Percentiles rank a stretch among this genome's conserved stretches.
Conservation (phyloP, 1,140 invertebrate genomes). For the Periplaneta americana region DNA sequence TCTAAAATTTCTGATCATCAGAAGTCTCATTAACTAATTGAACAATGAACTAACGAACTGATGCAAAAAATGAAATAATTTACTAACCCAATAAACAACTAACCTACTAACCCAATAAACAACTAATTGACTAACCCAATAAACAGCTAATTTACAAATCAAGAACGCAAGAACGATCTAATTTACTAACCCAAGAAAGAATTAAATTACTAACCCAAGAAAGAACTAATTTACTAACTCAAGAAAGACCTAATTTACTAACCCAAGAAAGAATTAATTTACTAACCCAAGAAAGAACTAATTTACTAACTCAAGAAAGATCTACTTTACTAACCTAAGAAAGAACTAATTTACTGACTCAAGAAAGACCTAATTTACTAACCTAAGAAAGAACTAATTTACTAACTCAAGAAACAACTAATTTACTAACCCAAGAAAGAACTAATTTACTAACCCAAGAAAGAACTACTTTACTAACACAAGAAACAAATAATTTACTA, state of each 20-base stretch:
- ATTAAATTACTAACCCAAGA: not conserved
- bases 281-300: not conserved
- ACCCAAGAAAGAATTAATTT: not conserved
- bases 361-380: not conserved
- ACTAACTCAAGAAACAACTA: no score
- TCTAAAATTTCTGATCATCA: not conserved
- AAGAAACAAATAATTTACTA: no score
- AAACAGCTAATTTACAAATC: not conserved
- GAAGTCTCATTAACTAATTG: not conserved
- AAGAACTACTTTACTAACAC: no score
- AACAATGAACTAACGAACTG: not conserved
- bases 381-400: no score
- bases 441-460: no score
- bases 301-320: not conserved
- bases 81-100: not conserved
- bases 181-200: not conserved
- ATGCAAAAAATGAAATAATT: not conserved
- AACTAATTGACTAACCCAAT: not conserved
- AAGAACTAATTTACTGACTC: not conserved
- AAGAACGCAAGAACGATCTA: not conserved
- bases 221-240: not conserved
- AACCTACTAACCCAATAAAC: not conserved
- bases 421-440: no score
- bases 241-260: not conserved
- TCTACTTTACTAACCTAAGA: not conserved